Conservation (phyloP, 2,797 vertebrate genomes). For the Sebastes vulpes region DNA sequence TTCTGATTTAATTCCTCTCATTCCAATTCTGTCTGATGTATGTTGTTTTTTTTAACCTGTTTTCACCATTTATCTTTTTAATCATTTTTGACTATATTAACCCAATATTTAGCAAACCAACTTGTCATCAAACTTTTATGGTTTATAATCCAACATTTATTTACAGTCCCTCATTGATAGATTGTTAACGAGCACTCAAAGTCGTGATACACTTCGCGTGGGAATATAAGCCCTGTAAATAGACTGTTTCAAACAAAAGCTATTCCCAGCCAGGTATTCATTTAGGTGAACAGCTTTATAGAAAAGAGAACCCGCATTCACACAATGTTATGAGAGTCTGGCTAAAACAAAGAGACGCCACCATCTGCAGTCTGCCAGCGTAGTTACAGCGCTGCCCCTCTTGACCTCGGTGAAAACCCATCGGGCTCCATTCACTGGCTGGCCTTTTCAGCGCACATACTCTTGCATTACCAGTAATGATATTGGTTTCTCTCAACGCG, state of each 20-base stretch:
- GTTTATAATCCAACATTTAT: not conserved
- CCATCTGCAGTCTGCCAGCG: slow-evolving; percentile 67
- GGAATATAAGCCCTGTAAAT: slow-evolving; percentile 8
- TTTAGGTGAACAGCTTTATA: slow-evolving; percentile 21
- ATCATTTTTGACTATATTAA: not conserved
- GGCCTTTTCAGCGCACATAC: slow-evolving; percentile 61
- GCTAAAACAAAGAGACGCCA: slow-evolving; percentile 73
- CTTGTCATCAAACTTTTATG: not conserved
- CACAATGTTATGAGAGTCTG: slow-evolving; percentile 63
- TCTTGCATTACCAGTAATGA: slow-evolving; percentile 76
- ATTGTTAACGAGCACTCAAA: not conserved
- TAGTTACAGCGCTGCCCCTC: slow-evolving; percentile 53
- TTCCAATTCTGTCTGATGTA: too few species aligned
- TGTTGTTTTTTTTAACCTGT: not conserved
- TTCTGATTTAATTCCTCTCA: not conserved
- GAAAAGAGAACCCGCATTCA: slow-evolving; percentile 36
- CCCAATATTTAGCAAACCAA: too few species aligned
- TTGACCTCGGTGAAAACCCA: slow-evolving; percentile 67
- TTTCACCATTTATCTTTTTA: not conserved
- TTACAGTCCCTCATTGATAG: not conserved
- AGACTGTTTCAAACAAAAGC: slow-evolving; percentile 10
- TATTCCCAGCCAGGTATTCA: slow-evolving; percentile 36
- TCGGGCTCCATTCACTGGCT: slow-evolving; percentile 65
- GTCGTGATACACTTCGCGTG: not conserved
- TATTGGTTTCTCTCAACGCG: slow-evolving; percentile 84